A percentile compares a stretch with the other conserved stretches of the same genome.
Conservation (phyloP, 2,113 vertebrate genomes). For the Xenotilapia caudafasciata region DNA sequence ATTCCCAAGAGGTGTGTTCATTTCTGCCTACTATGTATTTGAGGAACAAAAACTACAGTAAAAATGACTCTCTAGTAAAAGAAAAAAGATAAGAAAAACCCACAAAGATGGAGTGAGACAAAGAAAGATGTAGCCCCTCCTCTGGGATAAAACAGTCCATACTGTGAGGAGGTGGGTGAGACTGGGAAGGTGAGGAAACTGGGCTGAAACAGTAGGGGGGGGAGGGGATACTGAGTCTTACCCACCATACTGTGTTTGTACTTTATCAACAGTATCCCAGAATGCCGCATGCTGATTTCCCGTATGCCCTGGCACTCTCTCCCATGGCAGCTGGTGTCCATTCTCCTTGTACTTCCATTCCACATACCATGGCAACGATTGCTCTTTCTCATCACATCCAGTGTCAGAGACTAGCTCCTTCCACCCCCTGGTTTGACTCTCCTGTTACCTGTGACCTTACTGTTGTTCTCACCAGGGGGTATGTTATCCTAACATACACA, state of each 20-base stretch:
- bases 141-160: conserved; percentile 48
- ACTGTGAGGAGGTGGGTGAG: conserved; percentile 68
- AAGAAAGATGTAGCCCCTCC: conserved; percentile 4
- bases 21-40: not conserved
- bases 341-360: not conserved
- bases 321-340: conserved; percentile 51
- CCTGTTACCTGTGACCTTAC: conserved; percentile 8
- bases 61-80: not conserved
- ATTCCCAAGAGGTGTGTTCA: not conserved
- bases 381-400: not conserved
- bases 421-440: not conserved
- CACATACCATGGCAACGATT: conserved; percentile 26
- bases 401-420: conserved; percentile 10
- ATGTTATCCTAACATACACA: not conserved
- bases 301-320: conserved; percentile 67
- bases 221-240: conserved; percentile 22
- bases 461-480: not conserved
- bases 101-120: not conserved
- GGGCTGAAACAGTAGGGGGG: conserved; percentile 5
- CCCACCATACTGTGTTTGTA: conserved; percentile 29
- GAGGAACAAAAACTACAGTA: not conserved
- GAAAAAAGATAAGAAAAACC: not conserved
- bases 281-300: conserved; percentile 65
- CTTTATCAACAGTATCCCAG: conserved; percentile 42
- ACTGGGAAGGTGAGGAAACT: conserved; percentile 41